These are phyloP conservation scores for Elaphurus davidianus DNA, from an alignment of 2,113 vertebrate species.

Conservation along the genomic window DNA sequence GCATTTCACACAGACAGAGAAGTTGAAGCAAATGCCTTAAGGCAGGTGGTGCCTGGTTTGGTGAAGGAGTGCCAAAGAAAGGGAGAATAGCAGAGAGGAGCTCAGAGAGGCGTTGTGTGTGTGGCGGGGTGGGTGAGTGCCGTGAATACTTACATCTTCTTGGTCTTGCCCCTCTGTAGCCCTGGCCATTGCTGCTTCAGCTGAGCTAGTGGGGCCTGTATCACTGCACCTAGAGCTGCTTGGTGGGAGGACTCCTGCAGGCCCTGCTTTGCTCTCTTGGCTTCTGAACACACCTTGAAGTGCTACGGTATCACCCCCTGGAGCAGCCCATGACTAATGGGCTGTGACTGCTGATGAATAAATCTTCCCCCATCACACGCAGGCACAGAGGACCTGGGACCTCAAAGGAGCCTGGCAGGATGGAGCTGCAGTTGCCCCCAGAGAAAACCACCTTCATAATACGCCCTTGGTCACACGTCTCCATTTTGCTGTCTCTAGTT, in stretches of 20 bases:
- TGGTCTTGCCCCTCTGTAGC: background rate
- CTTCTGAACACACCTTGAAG: background rate
- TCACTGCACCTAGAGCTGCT: too few species aligned
- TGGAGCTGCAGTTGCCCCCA: background rate
- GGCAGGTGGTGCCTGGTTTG: background rate
- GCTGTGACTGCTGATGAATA: background rate
- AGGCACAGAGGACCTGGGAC: background rate
- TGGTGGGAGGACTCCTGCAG: too few species aligned
- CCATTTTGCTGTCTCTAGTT: background rate
- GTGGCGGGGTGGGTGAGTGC: rapidly evolving
- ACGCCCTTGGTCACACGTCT: background rate
- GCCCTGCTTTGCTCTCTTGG: background rate
- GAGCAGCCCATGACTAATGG: background rate
- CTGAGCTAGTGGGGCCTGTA: rapidly evolving
- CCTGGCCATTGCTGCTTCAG: background rate
- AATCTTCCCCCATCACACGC: rapidly evolving
- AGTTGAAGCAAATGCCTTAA: background rate
- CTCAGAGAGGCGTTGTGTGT: background rate
- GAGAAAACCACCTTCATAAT: background rate
- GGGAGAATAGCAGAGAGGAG: rapidly evolving
- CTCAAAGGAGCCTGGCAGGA: background rate
- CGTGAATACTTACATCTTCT: background rate
- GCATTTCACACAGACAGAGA: background rate
- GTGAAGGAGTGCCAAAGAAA: background rate
- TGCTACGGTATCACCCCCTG: too few species aligned